Percentiles rank a stretch among this genome's conserved stretches.
Conservation (phyloP, 2,888 invertebrate species). For the Pollenia labialis region DNA sequence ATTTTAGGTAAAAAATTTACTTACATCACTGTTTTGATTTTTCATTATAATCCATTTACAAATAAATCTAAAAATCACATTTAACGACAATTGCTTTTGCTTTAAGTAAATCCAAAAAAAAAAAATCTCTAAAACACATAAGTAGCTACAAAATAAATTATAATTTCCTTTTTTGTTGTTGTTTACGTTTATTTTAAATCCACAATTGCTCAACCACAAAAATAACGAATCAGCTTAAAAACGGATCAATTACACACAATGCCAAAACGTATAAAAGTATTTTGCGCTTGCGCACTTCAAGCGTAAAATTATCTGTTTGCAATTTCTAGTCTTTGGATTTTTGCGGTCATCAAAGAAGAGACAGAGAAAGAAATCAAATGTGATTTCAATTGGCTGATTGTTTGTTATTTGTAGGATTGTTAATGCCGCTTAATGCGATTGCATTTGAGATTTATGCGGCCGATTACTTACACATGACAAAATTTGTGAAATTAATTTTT, state of each 20-base stretch:
- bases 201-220: slow-evolving; percentile 42
- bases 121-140: slow-evolving; percentile 12
- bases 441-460: slow-evolving; percentile 62
- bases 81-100: too few relatives aligned
- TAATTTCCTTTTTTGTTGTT: slow-evolving; percentile 5
- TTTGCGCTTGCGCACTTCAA: slow-evolving; percentile 70
- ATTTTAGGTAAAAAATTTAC: too few relatives aligned
- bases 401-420: slow-evolving; percentile 58
- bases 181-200: background rate
- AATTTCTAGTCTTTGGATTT: slow-evolving; percentile 30
- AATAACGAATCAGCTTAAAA: slow-evolving; percentile 66
- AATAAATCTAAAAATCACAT: too few relatives aligned
- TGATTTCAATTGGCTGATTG: slow-evolving; percentile 55
- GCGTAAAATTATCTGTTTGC: slow-evolving; percentile 56
- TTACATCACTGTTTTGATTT: too few relatives aligned
- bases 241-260: slow-evolving; percentile 66
- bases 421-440: slow-evolving; percentile 69
- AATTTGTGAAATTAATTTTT: slow-evolving; percentile 52
- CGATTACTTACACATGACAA: slow-evolving; percentile 63
- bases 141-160: background rate
- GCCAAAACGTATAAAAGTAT: background rate
- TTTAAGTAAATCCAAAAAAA: background rate
- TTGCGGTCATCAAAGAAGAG: slow-evolving; percentile 20
- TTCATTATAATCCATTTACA: too few relatives aligned
- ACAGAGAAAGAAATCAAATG: slow-evolving; percentile 38